Conservation (phyloP, 2,797 vertebrate genomes). For the Hafferia zeledoni region DNA sequence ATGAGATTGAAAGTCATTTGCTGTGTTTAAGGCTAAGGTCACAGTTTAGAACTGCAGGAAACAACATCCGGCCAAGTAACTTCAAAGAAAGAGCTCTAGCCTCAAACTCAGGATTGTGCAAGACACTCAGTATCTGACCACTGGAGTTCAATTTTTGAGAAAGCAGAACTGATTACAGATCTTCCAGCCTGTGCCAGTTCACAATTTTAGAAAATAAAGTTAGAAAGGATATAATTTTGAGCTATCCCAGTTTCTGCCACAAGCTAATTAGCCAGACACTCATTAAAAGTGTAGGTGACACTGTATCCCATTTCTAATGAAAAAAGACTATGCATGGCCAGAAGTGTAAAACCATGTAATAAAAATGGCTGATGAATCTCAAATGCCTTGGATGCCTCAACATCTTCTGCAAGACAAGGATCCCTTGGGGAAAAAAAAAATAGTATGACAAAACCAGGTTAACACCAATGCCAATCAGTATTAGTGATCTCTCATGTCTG, state of each 20-base stretch:
- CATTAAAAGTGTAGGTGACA: not conserved
- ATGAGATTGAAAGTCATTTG: not conserved
- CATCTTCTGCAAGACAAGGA: not conserved
- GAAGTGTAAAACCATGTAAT: not conserved
- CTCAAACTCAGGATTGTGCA: not conserved
- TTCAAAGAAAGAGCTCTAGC: not conserved
- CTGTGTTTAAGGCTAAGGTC: not conserved
- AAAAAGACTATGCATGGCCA: fast-evolving
- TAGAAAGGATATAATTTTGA: not conserved
- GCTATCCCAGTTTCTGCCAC: not conserved
- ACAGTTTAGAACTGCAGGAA: not conserved
- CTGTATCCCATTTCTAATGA: not conserved
- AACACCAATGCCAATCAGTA: not conserved
- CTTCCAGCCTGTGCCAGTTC: not conserved
- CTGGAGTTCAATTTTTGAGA: not conserved
- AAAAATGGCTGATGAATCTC: not conserved
- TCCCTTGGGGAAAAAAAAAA: not conserved
- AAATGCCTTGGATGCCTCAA: not conserved
- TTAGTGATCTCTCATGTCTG: not conserved
- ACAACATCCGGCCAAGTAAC: not conserved
- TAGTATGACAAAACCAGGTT: not conserved
- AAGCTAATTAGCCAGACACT: not conserved
- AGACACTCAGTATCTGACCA: not conserved
- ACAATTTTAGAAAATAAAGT: not conserved
- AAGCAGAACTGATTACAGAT: not conserved